Base-by-base conservation (phyloP, 2,113 vertebrate genomes). In the Falcunculus frontatus region DNA sequence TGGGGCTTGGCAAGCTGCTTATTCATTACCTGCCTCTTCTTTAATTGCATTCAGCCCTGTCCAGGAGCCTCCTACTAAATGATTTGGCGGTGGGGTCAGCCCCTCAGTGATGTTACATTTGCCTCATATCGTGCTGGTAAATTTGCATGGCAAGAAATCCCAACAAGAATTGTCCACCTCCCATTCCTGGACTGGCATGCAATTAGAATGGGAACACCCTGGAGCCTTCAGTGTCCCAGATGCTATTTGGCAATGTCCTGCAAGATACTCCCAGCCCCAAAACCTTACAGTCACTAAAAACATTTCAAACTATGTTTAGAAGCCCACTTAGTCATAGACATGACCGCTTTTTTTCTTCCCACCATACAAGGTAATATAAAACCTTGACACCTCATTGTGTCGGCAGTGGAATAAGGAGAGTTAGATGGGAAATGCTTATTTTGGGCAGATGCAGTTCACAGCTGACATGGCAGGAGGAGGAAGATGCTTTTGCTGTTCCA, bases 401-500 rank as follows among this genome's bases (percentile, higher is more conserved):
- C 49, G 67, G 63, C 67, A 52, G 64, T 13, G 2, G 60, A 74
- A 52, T 60, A 92, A 82, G 68, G 72, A 49, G 47, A 50, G 35
- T 76, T 59, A 78, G 68, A 93, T 44, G 64, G 39, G 52, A 92
- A 75, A 49, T 60, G 60, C 80, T 86, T 72, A 18, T 67, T 95
- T 97, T 67, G 89, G 86, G 55, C 0, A 0, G 60, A 73, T 4
- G 14, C 4, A 0, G 63, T 1, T 0, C 13, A 10, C 59, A 67
- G 67, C 25, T 86, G 85, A 93, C 50, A 35, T 62, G 89, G 81
- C 60, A 77, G 52, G 73, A 84, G 46, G 62, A 87, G 12, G 64
- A 78, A 70, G 68, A 47, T 19, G 32, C 56, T 86, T 92, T 67
- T 55, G 33, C 88, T 81, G 44, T 92, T 21, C 0, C 13, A 6